Evolutionary conservation across 2,113 vertebrate species (phyloP).

Genomic region (Myotis brandtii): DNA sequence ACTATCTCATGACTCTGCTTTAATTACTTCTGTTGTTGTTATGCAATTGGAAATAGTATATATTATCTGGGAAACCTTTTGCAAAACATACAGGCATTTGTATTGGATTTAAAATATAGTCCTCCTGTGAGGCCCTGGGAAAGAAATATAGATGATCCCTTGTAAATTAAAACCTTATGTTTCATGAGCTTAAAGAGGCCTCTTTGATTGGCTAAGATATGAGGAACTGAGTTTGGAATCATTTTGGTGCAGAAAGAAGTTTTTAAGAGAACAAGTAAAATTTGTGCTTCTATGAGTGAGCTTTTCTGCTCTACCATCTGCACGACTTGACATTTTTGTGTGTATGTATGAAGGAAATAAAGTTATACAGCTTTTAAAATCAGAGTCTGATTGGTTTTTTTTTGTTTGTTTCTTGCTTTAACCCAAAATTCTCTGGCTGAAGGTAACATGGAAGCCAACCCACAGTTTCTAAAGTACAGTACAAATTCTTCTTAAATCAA

Average conservation of each 20-base stretch:
- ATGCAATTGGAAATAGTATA: background rate
- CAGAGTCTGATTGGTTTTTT: background rate
- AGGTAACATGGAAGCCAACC: background rate
- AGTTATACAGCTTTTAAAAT: constrained; percentile 19
- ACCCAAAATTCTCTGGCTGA: background rate
- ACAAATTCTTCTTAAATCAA: constrained; percentile 36
- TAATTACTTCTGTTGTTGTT: background rate
- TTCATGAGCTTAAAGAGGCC: constrained; percentile 69
- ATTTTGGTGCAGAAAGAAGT: constrained; percentile 67
- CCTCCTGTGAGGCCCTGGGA: constrained; percentile 74
- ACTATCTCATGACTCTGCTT: background rate
- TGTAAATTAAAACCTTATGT: constrained; percentile 85
- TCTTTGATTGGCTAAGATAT: constrained; percentile 68
- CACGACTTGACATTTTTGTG: background rate
- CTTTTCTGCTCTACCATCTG: background rate
- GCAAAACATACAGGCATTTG: background rate
- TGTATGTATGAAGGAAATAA: background rate
- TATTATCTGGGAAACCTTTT: background rate
- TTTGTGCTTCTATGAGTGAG: constrained; percentile 27
- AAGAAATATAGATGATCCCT: constrained; percentile 85
- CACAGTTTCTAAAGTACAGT: constrained; percentile 16
- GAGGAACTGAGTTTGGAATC: constrained; percentile 72
- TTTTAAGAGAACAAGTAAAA: constrained; percentile 77
- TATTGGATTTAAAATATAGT: constrained; percentile 74
- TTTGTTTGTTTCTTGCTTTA: constrained; percentile 48